Conservation (phyloP, 2,888 invertebrate species). For the Platycnemis pennipes region DNA sequence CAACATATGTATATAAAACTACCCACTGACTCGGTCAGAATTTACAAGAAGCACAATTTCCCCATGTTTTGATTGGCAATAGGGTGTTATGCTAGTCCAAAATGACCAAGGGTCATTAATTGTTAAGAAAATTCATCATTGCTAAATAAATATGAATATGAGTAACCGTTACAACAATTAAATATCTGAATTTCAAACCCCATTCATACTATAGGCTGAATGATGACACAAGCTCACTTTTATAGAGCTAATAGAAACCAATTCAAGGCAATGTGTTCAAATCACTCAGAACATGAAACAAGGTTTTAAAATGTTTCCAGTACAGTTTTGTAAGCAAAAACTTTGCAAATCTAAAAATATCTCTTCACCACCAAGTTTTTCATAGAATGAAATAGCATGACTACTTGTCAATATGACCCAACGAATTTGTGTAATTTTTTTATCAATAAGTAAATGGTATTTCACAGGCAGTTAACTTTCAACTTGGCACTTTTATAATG, state of each 20-base stretch:
- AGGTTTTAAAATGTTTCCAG: neutral
- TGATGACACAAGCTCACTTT: neutral
- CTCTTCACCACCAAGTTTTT: neutral
- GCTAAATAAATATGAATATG: neutral
- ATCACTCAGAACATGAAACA: neutral
- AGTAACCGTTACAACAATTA: neutral
- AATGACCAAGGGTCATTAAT: slow-evolving; percentile 42
- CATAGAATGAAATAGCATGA: neutral
- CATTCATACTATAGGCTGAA: neutral
- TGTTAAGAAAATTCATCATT: slow-evolving; percentile 61
- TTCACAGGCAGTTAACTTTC: neutral
- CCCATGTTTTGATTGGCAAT: slow-evolving; percentile 63
- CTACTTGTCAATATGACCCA: neutral
- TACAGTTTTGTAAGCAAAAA: neutral
- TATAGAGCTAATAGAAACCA: neutral
- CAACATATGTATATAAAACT: slow-evolving; percentile 47
- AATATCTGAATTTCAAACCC: neutral
- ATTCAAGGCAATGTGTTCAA: slow-evolving; percentile 33
- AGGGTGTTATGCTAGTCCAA: slow-evolving; percentile 47
- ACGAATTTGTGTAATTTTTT: slow-evolving; percentile 29
- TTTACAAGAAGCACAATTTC: slow-evolving; percentile 58
- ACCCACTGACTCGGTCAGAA: slow-evolving; percentile 59
- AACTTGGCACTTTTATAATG: slow-evolving; percentile 61
- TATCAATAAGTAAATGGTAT: neutral
- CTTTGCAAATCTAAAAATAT: neutral